Evolutionary conservation across 2,113 vertebrate genomes (phyloP), one percentile per base, ranked within the genome.

Genomic region (Stigmatopora argus): DNA sequence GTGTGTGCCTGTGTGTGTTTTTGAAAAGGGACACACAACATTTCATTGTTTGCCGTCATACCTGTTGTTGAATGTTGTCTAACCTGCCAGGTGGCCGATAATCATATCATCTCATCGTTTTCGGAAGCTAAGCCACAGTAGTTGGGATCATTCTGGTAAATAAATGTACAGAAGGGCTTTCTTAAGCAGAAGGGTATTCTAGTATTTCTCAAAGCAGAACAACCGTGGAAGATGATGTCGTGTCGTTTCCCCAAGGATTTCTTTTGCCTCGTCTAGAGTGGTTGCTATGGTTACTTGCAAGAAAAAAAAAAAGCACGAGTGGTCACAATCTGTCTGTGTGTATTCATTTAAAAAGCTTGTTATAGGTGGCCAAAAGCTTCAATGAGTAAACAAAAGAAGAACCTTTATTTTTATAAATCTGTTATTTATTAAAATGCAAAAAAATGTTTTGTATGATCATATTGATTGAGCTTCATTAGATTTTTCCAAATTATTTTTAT

Each of bases 201-300:
- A 13, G 38, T 45, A 6, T 61, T 45, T 61, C 18, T 23, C 18
- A 45, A 45, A 60, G 58, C 19, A n/a, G 19, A 61, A 18, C n/a
- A 23, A 38, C 38, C 38, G 5, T 23, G 19, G 59, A 61, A 61
- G 38, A 45, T 61, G 38, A 45, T 44, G 58, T 23, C 18, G 57
- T 21, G 57, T 41, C 38, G 34, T 19, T 41, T 35, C 57, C 58
- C 35, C 18, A 44, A 41, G 58, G n/a, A 17, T 44, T 60, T 6
- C 31, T 26, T 60, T 38, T 35, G 41, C 26, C 4, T 66, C 31
- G 18, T 57, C 26, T 62, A 44, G 35, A 41, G 4, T 41, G 41
- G 72, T 76, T 74, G 26, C 62, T 47, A 70, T 65, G 23, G 71
- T 65, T 58, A 78, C 71, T 2, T 21, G 14, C 47, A 46, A 47